Base-by-base conservation (phyloP, 92 coral and sea anemone species). In the Pocillopora meandrina region DNA sequence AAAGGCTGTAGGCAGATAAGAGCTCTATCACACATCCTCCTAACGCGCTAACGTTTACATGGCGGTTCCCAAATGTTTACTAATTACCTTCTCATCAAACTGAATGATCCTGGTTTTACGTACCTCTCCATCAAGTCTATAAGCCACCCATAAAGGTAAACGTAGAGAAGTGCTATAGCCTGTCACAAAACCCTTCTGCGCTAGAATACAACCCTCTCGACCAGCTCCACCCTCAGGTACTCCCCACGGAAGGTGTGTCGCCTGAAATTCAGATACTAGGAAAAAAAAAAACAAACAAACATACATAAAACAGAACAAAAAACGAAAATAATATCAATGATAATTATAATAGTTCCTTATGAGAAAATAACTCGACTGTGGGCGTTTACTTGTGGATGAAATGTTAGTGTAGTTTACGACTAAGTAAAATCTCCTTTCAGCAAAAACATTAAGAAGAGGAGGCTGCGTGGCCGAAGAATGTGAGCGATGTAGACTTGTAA, bases 141-240 rank as follows among this genome's bases (percentile, higher is more conserved):
- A 87, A 9, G 96, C 98, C 26, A 90, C 95, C 99, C 99, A 96
- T 18, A 96, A 87, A 75, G 98, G 99, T 66, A 96, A 89, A 75
- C 82, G 94, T 52, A 96, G 91, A 86, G 79, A 90, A 34, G 94
- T 96, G 78, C 99, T 94, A 76, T 87, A 96, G 66, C 99, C 99
- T 49, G 87, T 96, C 75, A 96, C 90, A 76, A 92, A 92, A 65
- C 91, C 93, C 10, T 88, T 75, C 84, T 96, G 99, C 70, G 90
- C 89, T 88, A 96, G 86, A 47, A 96, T 81, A 82, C 99, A 96
- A 84, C 96, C 98, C 74, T 90, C 93, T 80, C 42, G 67, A 35
- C 98, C 96, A 70, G 98, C 96, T 75, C 99, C 98, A 64, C 95
- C 98, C 16, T 92, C 84, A 74, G 98, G 98, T 76, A 92, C 84